Conservation (phyloP, 2,888 invertebrate species). For the Atrina japonica region DNA sequence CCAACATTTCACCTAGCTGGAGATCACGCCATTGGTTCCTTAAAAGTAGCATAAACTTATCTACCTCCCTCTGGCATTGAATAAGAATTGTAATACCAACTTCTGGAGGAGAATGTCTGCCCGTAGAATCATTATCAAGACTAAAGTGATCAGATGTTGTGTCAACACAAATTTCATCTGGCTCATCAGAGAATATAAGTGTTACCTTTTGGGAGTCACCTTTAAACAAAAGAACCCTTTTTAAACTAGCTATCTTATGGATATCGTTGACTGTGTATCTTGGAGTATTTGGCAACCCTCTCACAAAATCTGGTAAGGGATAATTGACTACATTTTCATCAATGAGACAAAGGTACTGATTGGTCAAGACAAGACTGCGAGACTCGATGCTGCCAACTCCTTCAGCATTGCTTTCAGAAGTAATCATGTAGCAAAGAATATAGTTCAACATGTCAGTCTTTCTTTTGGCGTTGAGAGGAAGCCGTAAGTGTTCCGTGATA, state of each 20-base stretch:
- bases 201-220: conserved; percentile 63
- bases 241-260: conserved; percentile 71
- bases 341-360: conserved; percentile 71
- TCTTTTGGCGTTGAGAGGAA: conserved; percentile 44
- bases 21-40: conserved; percentile 73
- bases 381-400: conserved; percentile 54
- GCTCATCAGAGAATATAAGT: conserved; percentile 76
- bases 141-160: conserved; percentile 73
- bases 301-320: conserved; percentile 78
- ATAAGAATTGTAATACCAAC: conserved; percentile 66
- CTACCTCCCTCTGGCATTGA: conserved; percentile 70
- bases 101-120: conserved; percentile 65
- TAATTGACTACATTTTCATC: conserved; percentile 77
- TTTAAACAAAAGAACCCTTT: conserved; percentile 62
- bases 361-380: conserved; percentile 73
- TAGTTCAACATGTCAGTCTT: conserved; percentile 67
- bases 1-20: conserved; percentile 48
- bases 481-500: conserved; percentile 63
- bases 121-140: conserved; percentile 49
- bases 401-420: conserved; percentile 42
- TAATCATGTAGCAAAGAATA: conserved; percentile 61
- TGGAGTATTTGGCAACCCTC: conserved; percentile 74
- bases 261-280: conserved; percentile 70
- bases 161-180: conserved; percentile 75
- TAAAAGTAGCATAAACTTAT: conserved; percentile 72